Evolutionary conservation across 2,113 vertebrate genomes (phyloP), one percentile per base, ranked within the genome.

Genomic region (Crotalus tigris): DNA sequence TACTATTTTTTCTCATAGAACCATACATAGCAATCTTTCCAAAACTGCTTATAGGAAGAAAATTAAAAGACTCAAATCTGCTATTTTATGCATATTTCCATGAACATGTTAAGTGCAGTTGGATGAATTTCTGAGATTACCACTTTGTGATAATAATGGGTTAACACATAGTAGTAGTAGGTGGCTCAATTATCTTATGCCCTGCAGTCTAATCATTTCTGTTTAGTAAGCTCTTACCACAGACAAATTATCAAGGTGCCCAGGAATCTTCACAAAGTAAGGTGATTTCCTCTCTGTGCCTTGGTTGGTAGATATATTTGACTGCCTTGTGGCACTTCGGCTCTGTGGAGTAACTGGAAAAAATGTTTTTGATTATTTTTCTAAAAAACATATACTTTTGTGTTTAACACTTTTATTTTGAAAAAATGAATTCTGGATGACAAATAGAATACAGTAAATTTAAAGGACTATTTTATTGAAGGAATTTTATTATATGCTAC

Each of bases 281-380:
- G 98, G 97, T 9, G 98, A 97, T 69, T 93, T 97, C 61, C 96
- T 96, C 93, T 97, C 98, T 26, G 97, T 97, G 92, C 97, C 97
- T 90, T 98, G 92, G 95, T 98, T 96, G 88, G 96, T 92, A 85
- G 98, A 98, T 87, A 98, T 55, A 89, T 99, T 98, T 86, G 98
- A 96, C 12, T 98, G 97, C 93, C 96, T 98, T 26, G 96, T 69
- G 49, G 96, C 95, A 92, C 96, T 97, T 94, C 97, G 97, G 90
- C 46, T 93, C 5, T 96, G 94, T 92, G 97, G 96, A 90, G 98
- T 95, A 96, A 96, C 98, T 98, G 93, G n/a, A 91, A 94, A 75
- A n/a, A 44, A 61, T 10, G 0, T 13, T 26, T 24, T 3, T n/a
- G 13, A 6, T 33, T 24, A 10, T 9, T 89, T 86, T 87, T 55